These are phyloP conservation scores for Achatina immaculata DNA, from an alignment of 1,140 invertebrate genomes.

Conservation along the genomic window DNA sequence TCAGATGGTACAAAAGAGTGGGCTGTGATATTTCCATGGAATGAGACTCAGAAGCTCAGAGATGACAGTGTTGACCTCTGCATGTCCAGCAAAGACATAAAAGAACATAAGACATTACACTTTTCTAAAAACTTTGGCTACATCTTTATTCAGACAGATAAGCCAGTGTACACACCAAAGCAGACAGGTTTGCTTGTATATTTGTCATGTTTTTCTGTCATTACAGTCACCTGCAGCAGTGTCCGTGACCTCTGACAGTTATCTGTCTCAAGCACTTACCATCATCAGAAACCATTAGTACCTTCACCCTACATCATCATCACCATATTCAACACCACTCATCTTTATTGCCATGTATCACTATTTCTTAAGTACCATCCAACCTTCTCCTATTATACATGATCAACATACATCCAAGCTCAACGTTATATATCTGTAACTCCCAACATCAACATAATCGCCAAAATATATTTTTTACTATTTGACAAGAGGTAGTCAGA, in stretches of 20 bases:
- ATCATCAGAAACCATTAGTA: too few species aligned
- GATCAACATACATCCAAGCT: background rate
- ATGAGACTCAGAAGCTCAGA: background rate
- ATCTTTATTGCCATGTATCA: background rate
- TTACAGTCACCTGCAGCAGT: too few species aligned
- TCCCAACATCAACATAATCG: too few species aligned
- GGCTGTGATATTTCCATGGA: slow-evolving; percentile 28
- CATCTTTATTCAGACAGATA: slow-evolving; percentile 63
- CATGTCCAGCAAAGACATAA: background rate
- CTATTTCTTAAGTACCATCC: background rate
- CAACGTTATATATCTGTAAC: too few species aligned
- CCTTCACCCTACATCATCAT: background rate
- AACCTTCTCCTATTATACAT: background rate
- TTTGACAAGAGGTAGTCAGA: too few species aligned
- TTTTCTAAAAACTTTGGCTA: slow-evolving; percentile 46
- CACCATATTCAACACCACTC: background rate
- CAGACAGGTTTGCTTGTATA: slow-evolving; percentile 51
- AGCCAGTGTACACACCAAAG: slow-evolving; percentile 58
- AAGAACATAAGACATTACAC: background rate
- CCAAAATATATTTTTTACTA: too few species aligned
- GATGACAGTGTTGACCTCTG: slow-evolving; percentile 12
- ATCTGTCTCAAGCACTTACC: too few species aligned
- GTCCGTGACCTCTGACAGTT: too few species aligned
- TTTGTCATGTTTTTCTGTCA: too few species aligned
- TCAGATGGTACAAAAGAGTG: slow-evolving; percentile 38